Conservation (phyloP, 2,888 invertebrate genomes). For the Agrochola macilenta region DNA sequence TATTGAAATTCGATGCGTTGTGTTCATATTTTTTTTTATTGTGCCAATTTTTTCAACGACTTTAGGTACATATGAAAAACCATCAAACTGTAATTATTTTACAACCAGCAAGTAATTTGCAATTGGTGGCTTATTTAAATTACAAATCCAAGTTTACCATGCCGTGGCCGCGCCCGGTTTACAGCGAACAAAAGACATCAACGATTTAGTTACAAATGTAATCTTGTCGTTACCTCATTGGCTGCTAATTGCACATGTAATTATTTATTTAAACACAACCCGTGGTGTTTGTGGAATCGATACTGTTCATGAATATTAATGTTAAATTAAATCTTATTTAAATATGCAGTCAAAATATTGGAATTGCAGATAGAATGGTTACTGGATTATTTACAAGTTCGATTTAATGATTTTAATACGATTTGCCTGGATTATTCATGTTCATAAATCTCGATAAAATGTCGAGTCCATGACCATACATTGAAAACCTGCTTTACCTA, state of each 20-base stretch:
- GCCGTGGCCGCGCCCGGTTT: background rate
- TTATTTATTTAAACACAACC: slow-evolving; percentile 52
- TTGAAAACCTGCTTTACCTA: slow-evolving; percentile 14
- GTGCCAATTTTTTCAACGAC: background rate
- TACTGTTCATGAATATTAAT: slow-evolving; percentile 55
- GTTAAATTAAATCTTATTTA: slow-evolving; percentile 36
- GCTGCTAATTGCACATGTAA: slow-evolving; percentile 52
- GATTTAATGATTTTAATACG: slow-evolving; percentile 29
- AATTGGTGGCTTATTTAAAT: slow-evolving; percentile 46
- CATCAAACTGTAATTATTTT: background rate
- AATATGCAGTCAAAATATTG: slow-evolving; percentile 50
- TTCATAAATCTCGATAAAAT: slow-evolving; percentile 28
- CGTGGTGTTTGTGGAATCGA: slow-evolving; percentile 45
- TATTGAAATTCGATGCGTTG: background rate
- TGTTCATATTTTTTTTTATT: background rate
- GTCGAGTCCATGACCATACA: background rate
- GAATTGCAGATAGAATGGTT: slow-evolving; percentile 52
- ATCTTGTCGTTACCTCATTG: slow-evolving; percentile 68
- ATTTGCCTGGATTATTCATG: slow-evolving; percentile 23
- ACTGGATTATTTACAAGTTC: slow-evolving; percentile 43
- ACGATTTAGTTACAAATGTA: slow-evolving; percentile 68
- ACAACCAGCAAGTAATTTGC: slow-evolving; percentile 8
- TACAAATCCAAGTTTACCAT: slow-evolving; percentile 35
- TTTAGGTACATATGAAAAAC: background rate
- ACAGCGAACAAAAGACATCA: slow-evolving; percentile 70